Evolutionary conservation across 2,797 vertebrate genomes (phyloP).

Genomic region (Aplochiton taeniatus): DNA sequence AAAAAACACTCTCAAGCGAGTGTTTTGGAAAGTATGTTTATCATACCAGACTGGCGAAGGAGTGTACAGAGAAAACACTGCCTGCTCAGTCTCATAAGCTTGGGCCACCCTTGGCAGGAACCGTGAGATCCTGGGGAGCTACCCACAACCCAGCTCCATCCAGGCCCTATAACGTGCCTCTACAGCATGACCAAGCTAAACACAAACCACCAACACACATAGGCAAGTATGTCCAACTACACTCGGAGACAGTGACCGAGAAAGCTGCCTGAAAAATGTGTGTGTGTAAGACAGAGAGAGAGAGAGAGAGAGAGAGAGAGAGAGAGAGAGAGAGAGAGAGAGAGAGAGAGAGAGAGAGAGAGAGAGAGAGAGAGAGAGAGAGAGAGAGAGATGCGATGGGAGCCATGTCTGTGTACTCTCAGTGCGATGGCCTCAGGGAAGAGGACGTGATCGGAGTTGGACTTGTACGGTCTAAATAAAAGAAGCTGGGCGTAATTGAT

Average conservation of each 20-base stretch:
- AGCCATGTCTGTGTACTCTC: too few relatives aligned
- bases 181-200: constrained; percentile 24
- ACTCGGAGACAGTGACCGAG: too few relatives aligned
- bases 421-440: constrained; percentile 29
- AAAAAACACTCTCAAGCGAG: constrained; percentile 37
- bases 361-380: too few relatives aligned
- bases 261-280: too few relatives aligned
- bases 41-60: constrained; percentile 40
- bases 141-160: background rate
- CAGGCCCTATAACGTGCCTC: constrained; percentile 6
- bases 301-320: too few relatives aligned
- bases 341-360: too few relatives aligned
- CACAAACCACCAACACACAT: constrained; percentile 26
- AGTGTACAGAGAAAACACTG: constrained; percentile 35
- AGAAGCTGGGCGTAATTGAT: constrained; percentile 29
- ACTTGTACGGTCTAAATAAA: constrained; percentile 38
- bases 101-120: constrained; percentile 13
- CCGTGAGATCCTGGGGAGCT: constrained; percentile 11
- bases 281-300: too few relatives aligned
- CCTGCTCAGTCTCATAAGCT: constrained; percentile 30
- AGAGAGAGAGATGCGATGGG: too few relatives aligned
- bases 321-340: too few relatives aligned
- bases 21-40: constrained; percentile 30
- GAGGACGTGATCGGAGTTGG: constrained; percentile 51
- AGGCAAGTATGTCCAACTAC: constrained; percentile 28